Evolutionary conservation across 2,888 invertebrate genomes (phyloP).

Genomic region (Drosophila recens): DNA sequence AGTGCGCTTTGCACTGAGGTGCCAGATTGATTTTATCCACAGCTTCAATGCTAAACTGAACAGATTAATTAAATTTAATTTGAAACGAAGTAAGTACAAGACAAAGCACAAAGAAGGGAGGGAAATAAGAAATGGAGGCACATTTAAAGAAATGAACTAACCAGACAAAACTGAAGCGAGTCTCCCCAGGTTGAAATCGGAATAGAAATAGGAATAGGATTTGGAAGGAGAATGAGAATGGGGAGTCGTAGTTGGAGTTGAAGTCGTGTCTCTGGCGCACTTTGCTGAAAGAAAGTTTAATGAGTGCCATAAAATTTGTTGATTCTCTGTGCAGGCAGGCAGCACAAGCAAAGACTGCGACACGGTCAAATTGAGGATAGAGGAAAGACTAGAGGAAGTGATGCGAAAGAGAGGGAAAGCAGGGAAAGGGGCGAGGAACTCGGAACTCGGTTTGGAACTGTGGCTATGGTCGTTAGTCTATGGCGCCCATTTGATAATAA

Average conservation of each 20-base stretch:
- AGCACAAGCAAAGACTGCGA: constrained; percentile 1
- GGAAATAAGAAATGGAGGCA: constrained; percentile 18
- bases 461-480: constrained; percentile 73
- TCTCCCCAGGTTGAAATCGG: constrained; percentile 20
- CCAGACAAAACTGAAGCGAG: constrained; percentile 20
- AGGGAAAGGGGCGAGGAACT: constrained; percentile 1
- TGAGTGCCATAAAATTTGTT: constrained; percentile 80
- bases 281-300: constrained; percentile 79
- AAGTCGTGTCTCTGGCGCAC: constrained; percentile 49
- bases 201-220: background rate
- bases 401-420: background rate
- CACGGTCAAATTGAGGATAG: background rate
- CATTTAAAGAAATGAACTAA: constrained; percentile 58
- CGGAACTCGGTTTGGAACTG: constrained; percentile 45
- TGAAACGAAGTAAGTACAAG: constrained; percentile 5
- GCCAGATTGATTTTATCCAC: constrained; percentile 62
- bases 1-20: background rate
- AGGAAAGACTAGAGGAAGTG: background rate
- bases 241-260: constrained; percentile 18
- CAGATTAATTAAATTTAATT: constrained; percentile 72
- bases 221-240: background rate
- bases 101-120: background rate
- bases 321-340: constrained; percentile 52
- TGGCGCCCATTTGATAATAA: constrained; percentile 80
- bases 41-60: constrained; percentile 45